A percentile compares a stretch with the other conserved stretches of the same genome.
Evolutionary conservation across 2,113 vertebrate genomes (phyloP).

Genomic region (Antechinus stuartii): DNA sequence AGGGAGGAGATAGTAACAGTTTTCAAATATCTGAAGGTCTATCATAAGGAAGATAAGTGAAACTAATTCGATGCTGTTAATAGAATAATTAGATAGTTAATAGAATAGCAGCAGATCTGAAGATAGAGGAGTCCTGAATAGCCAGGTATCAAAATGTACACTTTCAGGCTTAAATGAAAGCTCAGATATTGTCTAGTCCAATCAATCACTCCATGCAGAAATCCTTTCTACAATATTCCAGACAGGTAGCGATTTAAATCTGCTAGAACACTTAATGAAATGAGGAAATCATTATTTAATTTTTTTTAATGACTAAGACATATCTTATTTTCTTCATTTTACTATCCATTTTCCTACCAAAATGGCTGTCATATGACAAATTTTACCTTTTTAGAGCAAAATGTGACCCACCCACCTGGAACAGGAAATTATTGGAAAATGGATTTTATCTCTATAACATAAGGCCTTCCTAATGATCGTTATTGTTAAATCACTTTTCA

Average conservation of each 20-base stretch:
- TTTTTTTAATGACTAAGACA: too few relatives aligned
- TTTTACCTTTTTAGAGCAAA: conserved; percentile 59
- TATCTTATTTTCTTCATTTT: conserved; percentile 48
- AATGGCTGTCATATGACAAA: conserved; percentile 52
- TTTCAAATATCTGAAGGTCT: background rate
- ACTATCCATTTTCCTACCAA: conserved; percentile 74
- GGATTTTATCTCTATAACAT: background rate
- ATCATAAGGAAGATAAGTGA: background rate
- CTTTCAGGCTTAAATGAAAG: too few relatives aligned
- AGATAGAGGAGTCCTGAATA: too few relatives aligned
- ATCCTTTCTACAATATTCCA: too few relatives aligned
- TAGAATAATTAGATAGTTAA: background rate
- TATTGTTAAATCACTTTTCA: background rate
- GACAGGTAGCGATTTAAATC: too few relatives aligned
- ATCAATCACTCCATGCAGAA: too few relatives aligned
- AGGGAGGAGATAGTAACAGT: background rate
- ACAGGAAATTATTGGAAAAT: background rate
- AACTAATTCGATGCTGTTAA: background rate
- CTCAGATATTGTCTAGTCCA: too few relatives aligned
- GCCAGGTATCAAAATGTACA: too few relatives aligned
- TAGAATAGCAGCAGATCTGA: too few relatives aligned
- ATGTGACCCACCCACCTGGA: background rate
- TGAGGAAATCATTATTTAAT: too few relatives aligned
- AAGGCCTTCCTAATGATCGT: background rate
- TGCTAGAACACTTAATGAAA: too few relatives aligned